Conservation (phyloP, 2,888 invertebrate species). For the Anthrax anthrax region DNA sequence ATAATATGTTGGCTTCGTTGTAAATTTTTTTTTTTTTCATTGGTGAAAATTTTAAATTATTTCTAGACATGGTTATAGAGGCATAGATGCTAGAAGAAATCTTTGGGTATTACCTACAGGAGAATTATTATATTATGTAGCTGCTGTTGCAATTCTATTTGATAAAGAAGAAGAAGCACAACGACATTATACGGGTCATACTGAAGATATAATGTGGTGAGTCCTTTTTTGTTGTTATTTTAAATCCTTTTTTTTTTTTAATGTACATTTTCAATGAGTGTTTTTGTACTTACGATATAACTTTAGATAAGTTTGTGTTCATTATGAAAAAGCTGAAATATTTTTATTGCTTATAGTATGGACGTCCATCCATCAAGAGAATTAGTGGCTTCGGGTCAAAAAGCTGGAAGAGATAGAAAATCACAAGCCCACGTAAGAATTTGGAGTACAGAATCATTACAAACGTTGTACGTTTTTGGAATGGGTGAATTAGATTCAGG, state of each 20-base stretch:
- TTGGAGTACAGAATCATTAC: constrained; percentile 81
- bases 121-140: constrained; percentile 84
- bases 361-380: constrained; percentile 77
- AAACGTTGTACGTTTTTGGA: constrained; percentile 79
- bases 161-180: constrained; percentile 78
- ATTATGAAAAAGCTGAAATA: too few relatives aligned
- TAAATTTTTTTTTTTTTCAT: too few relatives aligned
- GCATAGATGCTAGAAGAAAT: constrained; percentile 77
- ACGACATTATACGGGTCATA: constrained; percentile 81
- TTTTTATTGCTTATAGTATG: too few relatives aligned
- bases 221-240: constrained; percentile 7
- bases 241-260: neutral
- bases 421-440: constrained; percentile 82
- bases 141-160: constrained; percentile 77
- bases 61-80: constrained; percentile 78
- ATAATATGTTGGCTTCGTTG: too few relatives aligned
- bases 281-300: too few relatives aligned
- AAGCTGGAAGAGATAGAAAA: constrained; percentile 66
- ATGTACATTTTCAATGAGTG: neutral
- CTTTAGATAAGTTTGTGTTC: too few relatives aligned
- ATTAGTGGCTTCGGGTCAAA: constrained; percentile 80
- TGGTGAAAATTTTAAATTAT: neutral
- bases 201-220: constrained; percentile 86
- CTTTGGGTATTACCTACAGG: constrained; percentile 88
- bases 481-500: constrained; percentile 82